Evolutionary conservation across 2,113 vertebrate genomes (phyloP).

Genomic region (Eurypyga helias): DNA sequence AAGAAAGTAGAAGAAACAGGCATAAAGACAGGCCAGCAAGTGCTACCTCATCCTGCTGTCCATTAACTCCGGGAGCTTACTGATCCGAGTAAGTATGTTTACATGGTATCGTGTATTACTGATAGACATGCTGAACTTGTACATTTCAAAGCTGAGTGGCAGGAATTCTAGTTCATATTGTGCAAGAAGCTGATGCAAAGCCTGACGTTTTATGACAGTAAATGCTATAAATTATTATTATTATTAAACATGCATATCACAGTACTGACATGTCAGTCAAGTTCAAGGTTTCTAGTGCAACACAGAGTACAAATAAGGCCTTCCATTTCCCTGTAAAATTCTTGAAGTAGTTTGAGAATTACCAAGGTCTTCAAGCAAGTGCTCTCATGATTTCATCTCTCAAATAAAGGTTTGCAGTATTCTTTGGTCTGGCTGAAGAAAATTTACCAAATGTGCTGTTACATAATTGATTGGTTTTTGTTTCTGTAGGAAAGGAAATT

Average conservation of each 20-base stretch:
- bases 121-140: background rate
- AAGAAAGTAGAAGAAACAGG: background rate
- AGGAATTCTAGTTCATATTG: background rate
- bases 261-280: background rate
- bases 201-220: background rate
- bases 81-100: background rate
- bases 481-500: background rate
- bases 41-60: background rate
- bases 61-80: background rate
- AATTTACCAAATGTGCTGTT: background rate
- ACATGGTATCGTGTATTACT: background rate
- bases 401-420: background rate
- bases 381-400: slow-evolving; percentile 34
- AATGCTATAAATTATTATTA: background rate
- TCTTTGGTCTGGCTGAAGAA: background rate
- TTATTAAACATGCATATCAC: background rate
- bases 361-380: slow-evolving; percentile 11
- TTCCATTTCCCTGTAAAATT: background rate
- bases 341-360: background rate
- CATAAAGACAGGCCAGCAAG: background rate
- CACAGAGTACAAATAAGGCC: background rate
- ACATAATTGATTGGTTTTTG: background rate
- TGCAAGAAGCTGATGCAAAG: background rate
- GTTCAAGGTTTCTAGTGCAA: background rate
- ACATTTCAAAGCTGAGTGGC: background rate